Percentiles rank a stretch among this genome's conserved stretches.
Conservation (phyloP, 2,113 vertebrate genomes). For the Lasiurus cinereus region DNA sequence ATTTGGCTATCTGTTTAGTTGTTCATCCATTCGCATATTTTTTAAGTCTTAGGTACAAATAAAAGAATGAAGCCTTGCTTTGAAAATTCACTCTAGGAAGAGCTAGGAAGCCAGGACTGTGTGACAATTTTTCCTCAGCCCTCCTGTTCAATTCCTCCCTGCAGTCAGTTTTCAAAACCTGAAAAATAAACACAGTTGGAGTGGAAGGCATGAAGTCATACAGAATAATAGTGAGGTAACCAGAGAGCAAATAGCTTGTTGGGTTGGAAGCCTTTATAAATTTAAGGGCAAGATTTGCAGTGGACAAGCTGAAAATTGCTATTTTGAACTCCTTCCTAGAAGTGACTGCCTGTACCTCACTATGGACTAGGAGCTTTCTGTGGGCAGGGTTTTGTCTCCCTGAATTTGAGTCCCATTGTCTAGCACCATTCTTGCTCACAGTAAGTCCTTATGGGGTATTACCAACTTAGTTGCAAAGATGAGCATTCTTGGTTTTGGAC, state of each 20-base stretch:
- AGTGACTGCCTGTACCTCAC: background rate
- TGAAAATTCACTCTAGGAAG: background rate
- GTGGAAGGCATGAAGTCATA: background rate
- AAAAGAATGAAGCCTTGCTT: background rate
- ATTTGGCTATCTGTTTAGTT: background rate
- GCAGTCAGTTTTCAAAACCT: background rate
- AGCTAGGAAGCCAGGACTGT: background rate
- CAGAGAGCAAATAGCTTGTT: background rate
- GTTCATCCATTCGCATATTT: background rate
- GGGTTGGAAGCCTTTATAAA: background rate
- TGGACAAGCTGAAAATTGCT: background rate
- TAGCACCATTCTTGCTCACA: background rate
- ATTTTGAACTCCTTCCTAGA: background rate
- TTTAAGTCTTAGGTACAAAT: background rate
- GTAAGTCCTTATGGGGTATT: background rate
- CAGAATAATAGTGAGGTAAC: background rate
- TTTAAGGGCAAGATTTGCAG: background rate
- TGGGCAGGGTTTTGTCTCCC: background rate
- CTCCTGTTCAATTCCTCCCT: background rate
- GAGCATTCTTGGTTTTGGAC: slow-evolving; percentile 41
- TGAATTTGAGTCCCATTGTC: background rate
- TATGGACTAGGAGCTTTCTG: background rate
- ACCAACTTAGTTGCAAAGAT: background rate
- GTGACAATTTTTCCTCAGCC: background rate
- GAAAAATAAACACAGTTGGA: background rate